phyloP scores from a whole-genome alignment of 2,888 invertebrate species.

The Acrobasis suavella region DNA sequence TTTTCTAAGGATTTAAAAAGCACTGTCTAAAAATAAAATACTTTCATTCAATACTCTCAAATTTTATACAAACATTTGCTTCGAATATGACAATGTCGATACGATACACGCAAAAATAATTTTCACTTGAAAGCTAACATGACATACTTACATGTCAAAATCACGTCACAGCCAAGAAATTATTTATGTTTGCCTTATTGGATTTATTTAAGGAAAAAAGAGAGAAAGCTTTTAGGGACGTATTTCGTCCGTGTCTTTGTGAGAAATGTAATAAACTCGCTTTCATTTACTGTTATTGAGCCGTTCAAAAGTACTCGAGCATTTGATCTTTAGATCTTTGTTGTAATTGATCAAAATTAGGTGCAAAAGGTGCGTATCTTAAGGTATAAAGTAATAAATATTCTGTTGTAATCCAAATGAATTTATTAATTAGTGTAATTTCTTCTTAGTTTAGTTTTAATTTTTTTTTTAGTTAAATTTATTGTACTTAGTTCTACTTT shows the following conservation, averaged over 20 bases:
- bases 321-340: not conserved
- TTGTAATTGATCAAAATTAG: not conserved
- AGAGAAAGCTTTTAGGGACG: constrained; percentile 16
- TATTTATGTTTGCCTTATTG: constrained; percentile 15
- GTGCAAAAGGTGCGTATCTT: too few species aligned
- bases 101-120: not conserved
- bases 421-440: too few species aligned
- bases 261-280: constrained; percentile 13
- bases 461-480: too few species aligned
- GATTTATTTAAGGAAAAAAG: constrained; percentile 19
- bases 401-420: too few species aligned
- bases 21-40: too few species aligned
- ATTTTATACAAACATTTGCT: too few species aligned
- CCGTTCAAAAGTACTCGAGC: not conserved
- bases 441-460: too few species aligned
- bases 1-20: too few species aligned
- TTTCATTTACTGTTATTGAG: constrained; percentile 28
- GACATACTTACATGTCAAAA: constrained; percentile 9
- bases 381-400: too few species aligned
- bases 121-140: constrained; percentile 15
- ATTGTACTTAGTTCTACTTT: too few species aligned
- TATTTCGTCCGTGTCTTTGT: constrained; percentile 7
- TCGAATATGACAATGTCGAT: not conserved
- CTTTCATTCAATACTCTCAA: too few species aligned
- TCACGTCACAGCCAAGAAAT: constrained; percentile 18